A percentile compares a stretch with the other conserved stretches of the same genome.
Evolutionary conservation across 2,113 vertebrate species (phyloP).

Genomic region (Poicephalus meyeri): DNA sequence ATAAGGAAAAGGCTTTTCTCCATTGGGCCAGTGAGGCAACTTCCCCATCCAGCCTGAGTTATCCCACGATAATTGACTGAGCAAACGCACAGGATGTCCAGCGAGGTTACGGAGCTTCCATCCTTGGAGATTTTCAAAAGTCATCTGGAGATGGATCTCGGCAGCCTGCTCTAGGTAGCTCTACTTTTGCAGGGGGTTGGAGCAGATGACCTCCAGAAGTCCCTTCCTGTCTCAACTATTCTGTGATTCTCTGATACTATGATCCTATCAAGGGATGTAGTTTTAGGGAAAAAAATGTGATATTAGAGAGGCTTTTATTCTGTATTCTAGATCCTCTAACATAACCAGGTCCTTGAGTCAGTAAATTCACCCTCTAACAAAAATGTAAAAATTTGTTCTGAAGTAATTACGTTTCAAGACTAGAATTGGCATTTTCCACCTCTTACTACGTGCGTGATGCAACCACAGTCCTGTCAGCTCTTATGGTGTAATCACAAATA

Average conservation of each 20-base stretch:
- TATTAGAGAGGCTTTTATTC: not conserved
- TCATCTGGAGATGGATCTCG: not conserved
- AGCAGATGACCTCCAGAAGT: not conserved
- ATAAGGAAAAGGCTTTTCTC: not conserved
- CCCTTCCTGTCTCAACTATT: not conserved
- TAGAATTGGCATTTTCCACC: not conserved
- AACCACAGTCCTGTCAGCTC: not conserved
- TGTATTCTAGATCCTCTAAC: not conserved
- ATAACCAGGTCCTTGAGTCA: not conserved
- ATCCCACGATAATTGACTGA: not conserved
- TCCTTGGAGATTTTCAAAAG: not conserved
- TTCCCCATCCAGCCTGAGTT: fast-evolving
- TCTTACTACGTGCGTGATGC: not conserved
- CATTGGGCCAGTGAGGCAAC: fast-evolving
- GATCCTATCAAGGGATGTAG: not conserved
- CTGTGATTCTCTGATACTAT: not conserved
- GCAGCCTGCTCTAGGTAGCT: not conserved
- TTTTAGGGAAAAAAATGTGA: not conserved
- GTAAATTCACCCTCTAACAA: not conserved
- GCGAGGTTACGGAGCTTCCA: not conserved
- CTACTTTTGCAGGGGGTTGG: not conserved
- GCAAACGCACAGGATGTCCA: not conserved
- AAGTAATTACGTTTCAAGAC: not conserved
- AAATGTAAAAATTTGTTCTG: not conserved
- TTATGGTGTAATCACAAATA: not conserved